phyloP scores from a whole-genome alignment of 2,888 invertebrate species.

The Rapana venosa region DNA sequence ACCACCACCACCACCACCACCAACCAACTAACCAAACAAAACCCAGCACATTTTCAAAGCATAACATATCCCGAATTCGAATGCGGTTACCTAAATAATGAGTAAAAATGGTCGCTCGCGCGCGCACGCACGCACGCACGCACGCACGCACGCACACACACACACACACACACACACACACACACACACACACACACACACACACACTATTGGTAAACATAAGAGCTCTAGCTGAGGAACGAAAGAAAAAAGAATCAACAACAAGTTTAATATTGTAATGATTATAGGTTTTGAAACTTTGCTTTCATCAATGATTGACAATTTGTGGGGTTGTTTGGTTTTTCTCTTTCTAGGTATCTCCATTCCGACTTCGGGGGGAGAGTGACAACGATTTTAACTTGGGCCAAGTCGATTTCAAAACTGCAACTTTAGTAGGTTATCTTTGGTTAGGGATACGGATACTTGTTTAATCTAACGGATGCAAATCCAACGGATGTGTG shows the following conservation, averaged over 20 bases:
- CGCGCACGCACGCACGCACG: not conserved
- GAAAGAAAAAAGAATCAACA: not conserved
- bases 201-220: not conserved
- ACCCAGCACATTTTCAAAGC: too few relatives aligned
- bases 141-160: not conserved
- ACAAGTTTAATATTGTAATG: not conserved
- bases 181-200: not conserved
- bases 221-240: not conserved
- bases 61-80: not conserved
- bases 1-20: too few relatives aligned
- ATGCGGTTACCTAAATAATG: too few relatives aligned
- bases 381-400: too few relatives aligned
- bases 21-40: too few relatives aligned
- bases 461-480: too few relatives aligned
- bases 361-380: too few relatives aligned
- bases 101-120: too few relatives aligned
- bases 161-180: not conserved
- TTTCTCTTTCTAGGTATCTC: not conserved
- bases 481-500: not conserved
- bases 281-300: not conserved
- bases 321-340: not conserved
- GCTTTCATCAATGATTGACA: not conserved
- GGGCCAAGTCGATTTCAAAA: too few relatives aligned
- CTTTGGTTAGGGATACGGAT: too few relatives aligned
- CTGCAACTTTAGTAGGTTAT: too few relatives aligned